These are phyloP conservation scores for Eurystomus glaucurus DNA, from an alignment of 2,797 vertebrate species.

Conservation along the genomic window DNA sequence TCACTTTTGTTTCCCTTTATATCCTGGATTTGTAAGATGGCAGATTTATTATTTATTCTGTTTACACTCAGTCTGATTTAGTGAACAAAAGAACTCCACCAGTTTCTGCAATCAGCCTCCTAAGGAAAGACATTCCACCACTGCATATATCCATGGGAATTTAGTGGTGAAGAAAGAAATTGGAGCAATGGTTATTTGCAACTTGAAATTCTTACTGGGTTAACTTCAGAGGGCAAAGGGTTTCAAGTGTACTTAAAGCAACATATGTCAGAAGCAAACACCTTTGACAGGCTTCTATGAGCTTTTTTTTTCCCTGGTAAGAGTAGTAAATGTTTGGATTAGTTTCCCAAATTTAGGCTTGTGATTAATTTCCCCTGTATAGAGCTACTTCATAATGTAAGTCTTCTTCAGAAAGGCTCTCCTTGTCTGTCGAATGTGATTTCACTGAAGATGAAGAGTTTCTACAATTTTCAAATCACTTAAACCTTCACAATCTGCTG, in stretches of 20 bases:
- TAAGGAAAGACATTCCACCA: not conserved
- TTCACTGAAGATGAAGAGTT: constrained; percentile 4
- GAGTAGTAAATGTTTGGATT: constrained; percentile 8
- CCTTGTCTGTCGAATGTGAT: not conserved
- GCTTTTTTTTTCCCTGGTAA: not conserved
- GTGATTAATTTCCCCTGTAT: not conserved
- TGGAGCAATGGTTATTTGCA: not conserved
- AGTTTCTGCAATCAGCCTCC: not conserved
- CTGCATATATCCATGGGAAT: not conserved
- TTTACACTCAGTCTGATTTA: not conserved
- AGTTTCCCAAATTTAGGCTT: not conserved
- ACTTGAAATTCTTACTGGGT: not conserved
- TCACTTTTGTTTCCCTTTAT: not conserved
- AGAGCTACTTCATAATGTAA: not conserved
- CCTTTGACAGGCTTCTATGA: not conserved
- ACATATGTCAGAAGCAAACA: not conserved
- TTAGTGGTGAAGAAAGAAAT: not conserved
- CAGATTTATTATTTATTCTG: not conserved
- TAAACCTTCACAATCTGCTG: not conserved
- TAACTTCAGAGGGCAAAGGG: not conserved
- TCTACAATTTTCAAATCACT: constrained; percentile 22
- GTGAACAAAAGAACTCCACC: not conserved
- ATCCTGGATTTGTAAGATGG: not conserved
- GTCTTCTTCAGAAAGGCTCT: not conserved
- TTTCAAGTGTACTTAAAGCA: not conserved